These are phyloP conservation scores for Dallia pectoralis DNA, from an alignment of 2,797 vertebrate species.

Conservation along the genomic window DNA sequence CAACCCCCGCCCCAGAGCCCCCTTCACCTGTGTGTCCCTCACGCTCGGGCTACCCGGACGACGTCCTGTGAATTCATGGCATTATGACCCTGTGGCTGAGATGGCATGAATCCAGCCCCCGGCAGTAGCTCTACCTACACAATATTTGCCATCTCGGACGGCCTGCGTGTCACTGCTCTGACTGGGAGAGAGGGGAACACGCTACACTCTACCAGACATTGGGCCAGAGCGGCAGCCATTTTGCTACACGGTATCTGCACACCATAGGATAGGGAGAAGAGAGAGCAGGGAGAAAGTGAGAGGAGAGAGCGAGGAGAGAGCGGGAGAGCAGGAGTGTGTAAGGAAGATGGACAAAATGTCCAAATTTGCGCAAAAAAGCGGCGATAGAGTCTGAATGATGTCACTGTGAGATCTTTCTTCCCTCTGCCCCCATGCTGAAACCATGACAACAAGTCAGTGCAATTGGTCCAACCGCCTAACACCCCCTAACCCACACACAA, in stretches of 20 bases:
- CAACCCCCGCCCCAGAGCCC: conserved; percentile 48
- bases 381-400: conserved; percentile 11
- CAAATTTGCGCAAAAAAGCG: background rate
- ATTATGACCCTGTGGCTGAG: conserved; percentile 49
- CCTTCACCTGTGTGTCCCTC: conserved; percentile 6
- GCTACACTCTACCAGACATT: conserved; percentile 45
- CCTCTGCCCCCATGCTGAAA: conserved; percentile 26
- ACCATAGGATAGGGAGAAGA: conserved; percentile 37
- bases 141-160: background rate
- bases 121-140: conserved; percentile 28
- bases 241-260: conserved; percentile 67
- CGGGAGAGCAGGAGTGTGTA: conserved; percentile 24
- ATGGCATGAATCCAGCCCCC: conserved; percentile 63
- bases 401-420: conserved; percentile 28
- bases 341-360: conserved; percentile 9
- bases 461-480: conserved; percentile 21
- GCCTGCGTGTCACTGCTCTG: conserved; percentile 32
- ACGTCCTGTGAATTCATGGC: conserved; percentile 63
- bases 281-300: conserved; percentile 20
- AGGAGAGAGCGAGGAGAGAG: conserved; percentile 28
- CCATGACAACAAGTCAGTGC: conserved; percentile 25
- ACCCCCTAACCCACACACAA: no score
- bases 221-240: conserved; percentile 68
- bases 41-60: conserved; percentile 46
- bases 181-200: conserved; percentile 37